Conservation (phyloP, 2,113 vertebrate genomes). For the Propithecus coquereli region DNA sequence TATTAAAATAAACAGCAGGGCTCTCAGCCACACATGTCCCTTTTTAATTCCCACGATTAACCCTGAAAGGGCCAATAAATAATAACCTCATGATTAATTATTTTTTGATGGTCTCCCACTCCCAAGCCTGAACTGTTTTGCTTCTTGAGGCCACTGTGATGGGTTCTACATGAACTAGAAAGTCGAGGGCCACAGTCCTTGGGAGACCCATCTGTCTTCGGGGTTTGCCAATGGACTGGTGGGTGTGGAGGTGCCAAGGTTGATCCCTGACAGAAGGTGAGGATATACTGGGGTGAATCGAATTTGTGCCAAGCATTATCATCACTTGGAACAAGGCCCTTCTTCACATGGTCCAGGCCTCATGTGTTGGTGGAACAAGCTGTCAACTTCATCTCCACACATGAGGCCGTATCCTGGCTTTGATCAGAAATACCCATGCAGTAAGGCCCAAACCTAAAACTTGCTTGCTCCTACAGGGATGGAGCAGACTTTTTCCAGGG, state of each 20-base stretch:
- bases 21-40: background rate
- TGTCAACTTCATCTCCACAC: background rate
- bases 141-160: background rate
- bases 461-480: background rate
- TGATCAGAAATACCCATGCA: background rate
- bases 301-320: background rate
- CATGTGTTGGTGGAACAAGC: background rate
- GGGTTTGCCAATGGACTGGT: background rate
- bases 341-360: background rate
- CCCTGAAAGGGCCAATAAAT: background rate
- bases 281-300: background rate
- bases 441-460: background rate
- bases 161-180: background rate
- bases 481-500: background rate
- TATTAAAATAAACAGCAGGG: constrained; percentile 48
- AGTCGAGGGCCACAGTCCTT: background rate
- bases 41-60: constrained; percentile 18
- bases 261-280: background rate
- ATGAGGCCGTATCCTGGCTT: background rate
- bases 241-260: background rate
- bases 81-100: background rate
- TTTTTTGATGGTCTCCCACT: background rate
- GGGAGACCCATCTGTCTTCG: background rate
- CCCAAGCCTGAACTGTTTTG: background rate
- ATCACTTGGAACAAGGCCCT: background rate